Evolutionary conservation across 2,113 vertebrate species (phyloP), one percentile per base, ranked within the genome.

Genomic region (Ivindomyrus marchei): DNA sequence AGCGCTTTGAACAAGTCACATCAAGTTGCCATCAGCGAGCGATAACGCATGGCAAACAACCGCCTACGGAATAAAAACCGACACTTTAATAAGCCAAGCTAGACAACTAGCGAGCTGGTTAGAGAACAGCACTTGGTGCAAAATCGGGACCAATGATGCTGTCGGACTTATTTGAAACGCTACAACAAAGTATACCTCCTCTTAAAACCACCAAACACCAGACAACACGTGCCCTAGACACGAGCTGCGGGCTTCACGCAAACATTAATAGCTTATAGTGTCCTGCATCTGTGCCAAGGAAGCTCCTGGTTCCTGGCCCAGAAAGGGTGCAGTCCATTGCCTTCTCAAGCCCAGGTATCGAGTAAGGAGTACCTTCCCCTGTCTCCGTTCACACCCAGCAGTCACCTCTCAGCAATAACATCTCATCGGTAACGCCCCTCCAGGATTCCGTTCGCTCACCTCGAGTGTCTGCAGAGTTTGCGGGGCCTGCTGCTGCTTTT

Each of bases 401-500:
- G 70, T 17, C 27, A 36, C 31, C 15, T 77, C 70, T 77, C 27
- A 21, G n/a, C 31, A 36, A 31, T 77, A 13, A 39, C 31, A 77
- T 17, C 31, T 36, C 2, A 19, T 7, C 31, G 13, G 36, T 80
- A 15, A 80, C 31, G 3, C 74, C 36, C 27, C 27, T 31, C 62
- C 62, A 13, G 27, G n/a, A 80, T 39, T 39, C 31, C 74, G 36
- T 19, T 46, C 45, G 39, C 96, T 96, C 97, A 97, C 97, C 97
- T 97, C 95, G 96, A 96, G 93, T 97, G 95, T 92, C 96, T 96
- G 95, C 94, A 97, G 95, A 97, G 96, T 93, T 96, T 96, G 94
- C 96, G 96, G 94, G 97, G 96, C 95, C 96, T 96, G 95, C 95
- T 97, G 94, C 95, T 96, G 93, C 97, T 95, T 95, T 96, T 97